phyloP scores from a whole-genome alignment of 1,140 invertebrate genomes.

The Drosophila kikkawai region DNA sequence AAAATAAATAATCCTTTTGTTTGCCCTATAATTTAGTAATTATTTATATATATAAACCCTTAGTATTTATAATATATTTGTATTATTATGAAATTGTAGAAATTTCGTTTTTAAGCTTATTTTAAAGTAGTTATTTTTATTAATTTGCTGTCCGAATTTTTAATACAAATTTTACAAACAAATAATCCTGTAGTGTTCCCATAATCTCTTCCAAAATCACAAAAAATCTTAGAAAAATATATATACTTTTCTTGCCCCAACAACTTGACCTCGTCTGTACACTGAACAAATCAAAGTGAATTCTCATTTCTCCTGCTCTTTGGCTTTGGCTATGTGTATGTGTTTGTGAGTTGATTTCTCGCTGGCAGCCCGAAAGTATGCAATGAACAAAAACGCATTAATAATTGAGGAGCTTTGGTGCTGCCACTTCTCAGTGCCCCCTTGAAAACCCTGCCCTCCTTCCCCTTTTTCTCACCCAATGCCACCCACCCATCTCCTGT shows the following conservation, averaged over 20 bases:
- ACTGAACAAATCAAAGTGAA: constrained; percentile 43
- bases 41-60: no score
- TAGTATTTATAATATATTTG: no score
- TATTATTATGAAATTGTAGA: no score
- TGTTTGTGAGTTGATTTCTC: constrained; percentile 68
- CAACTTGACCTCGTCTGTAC: constrained; percentile 1
- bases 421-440: constrained; percentile 41
- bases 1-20: no score
- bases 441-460: neutral
- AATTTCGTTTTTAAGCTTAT: no score
- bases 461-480: neutral
- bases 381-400: constrained; percentile 78
- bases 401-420: constrained; percentile 73
- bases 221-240: neutral
- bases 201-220: no score
- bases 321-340: constrained; percentile 15
- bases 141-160: no score
- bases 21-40: no score
- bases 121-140: no score
- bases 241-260: neutral
- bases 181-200: no score
- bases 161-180: no score
- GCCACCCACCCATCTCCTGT: neutral
- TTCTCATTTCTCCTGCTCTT: constrained; percentile 11
- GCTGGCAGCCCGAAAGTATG: constrained; percentile 75